Conservation (phyloP, 2,888 invertebrate species). For the Mamestra brassicae region DNA sequence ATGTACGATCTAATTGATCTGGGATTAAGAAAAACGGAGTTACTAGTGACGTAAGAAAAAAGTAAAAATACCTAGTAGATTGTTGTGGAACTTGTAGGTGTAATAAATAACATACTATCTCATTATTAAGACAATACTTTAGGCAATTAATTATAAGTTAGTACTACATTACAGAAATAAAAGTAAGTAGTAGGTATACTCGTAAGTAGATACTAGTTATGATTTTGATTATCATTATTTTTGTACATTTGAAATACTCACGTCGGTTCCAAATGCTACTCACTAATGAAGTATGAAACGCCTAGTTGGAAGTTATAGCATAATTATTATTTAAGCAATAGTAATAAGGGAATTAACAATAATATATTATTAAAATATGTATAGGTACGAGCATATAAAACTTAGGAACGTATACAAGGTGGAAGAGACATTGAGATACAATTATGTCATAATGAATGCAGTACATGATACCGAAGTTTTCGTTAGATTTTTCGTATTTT, state of each 20-base stretch:
- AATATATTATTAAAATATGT: background rate
- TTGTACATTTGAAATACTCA: background rate
- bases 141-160: background rate
- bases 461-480: too few species aligned
- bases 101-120: background rate
- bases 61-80: background rate
- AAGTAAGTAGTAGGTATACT: too few species aligned
- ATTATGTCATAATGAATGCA: background rate
- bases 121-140: background rate
- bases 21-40: background rate
- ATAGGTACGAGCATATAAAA: background rate
- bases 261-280: background rate
- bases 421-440: background rate
- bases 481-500: too few species aligned
- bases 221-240: background rate
- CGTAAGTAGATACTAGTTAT: background rate
- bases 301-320: background rate
- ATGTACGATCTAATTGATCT: background rate
- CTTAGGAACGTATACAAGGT: background rate
- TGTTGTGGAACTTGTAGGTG: background rate
- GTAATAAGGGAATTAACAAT: background rate
- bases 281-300: slow-evolving; percentile 7
- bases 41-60: background rate
- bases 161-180: too few species aligned
- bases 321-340: background rate